phyloP scores from a whole-genome alignment of 2,113 vertebrate species.

The Excalfactoria chinensis region DNA sequence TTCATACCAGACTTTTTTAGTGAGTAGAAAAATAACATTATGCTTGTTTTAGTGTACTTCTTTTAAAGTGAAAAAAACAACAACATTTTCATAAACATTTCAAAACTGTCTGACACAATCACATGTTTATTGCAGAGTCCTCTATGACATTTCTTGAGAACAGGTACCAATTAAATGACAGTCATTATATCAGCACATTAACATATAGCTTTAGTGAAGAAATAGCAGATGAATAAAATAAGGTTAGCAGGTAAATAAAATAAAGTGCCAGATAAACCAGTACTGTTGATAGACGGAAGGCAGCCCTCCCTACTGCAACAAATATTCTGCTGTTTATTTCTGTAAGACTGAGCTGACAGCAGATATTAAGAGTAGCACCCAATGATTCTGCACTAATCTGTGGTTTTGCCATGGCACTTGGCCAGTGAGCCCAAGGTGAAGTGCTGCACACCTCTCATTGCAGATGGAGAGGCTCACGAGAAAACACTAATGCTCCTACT shows the following conservation, averaged over 20 bases:
- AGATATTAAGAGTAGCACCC: neutral
- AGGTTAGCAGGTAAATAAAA: neutral
- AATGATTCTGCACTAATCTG: neutral
- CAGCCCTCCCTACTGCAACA: neutral
- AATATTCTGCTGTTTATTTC: neutral
- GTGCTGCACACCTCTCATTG: neutral
- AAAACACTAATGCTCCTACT: neutral
- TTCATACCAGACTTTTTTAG: neutral
- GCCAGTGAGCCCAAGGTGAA: neutral
- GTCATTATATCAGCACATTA: neutral
- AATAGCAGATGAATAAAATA: neutral
- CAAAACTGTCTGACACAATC: neutral
- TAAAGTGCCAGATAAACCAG: neutral
- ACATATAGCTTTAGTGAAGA: neutral
- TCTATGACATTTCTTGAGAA: neutral
- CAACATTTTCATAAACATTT: neutral
- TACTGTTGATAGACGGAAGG: neutral
- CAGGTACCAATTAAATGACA: neutral
- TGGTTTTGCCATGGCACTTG: neutral
- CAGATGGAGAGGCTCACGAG: neutral
- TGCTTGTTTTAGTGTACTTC: neutral
- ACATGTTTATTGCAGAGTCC: neutral
- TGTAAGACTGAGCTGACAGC: accelerated
- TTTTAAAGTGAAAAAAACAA: neutral
- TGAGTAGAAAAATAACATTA: neutral